Base-by-base conservation (phyloP, 2,888 invertebrate genomes). In the Phyllotreta cruciferae region DNA sequence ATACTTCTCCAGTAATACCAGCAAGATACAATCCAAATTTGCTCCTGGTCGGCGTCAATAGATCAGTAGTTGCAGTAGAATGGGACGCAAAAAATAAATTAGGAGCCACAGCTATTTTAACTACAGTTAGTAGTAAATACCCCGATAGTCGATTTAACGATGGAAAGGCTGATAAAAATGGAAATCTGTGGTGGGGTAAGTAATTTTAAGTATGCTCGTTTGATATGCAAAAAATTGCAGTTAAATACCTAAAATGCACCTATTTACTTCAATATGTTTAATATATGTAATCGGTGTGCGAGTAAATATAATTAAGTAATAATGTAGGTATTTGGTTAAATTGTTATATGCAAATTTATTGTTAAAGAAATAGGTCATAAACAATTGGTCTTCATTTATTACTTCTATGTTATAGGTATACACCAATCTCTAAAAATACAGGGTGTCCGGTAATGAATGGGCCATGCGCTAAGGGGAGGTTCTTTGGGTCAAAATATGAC, bases 131-230 rank as follows among this genome's bases (percentile, higher is more conserved):
- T 7, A 69, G 73, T 0, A 77, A 82, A 62, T 83, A 82, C 71
- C 81, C 77, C 1, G 74, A 76, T 8, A 84, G 84, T 68, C 76
- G 85, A 63, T 83, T 86, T 69, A 88, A 87, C 70, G 87, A 87
- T 76, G 87, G 84, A 34, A 88, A 87, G 77, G 86, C 86, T 24
- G 87, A 87, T 71, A 78, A 80, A 14, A 72, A 74, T 24, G 87
- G 87, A 37, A 76, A 85, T 11, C 74, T 87, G 1, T 86, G 86
- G 86, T 82, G 84, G 71, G 86, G 86, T 84, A 74, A 79, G 75
- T 70, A 37, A 24, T 24, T 49, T 49, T n/a, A n/a, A n/a, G 10
- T n/a, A 47, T 9, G 9, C 34, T 24, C 9, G 14, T 47, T 47
- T 41, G 38, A 24, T 35, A 56, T 11, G 13, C 13, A n/a, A 44